Base-by-base conservation (phyloP, 1,140 invertebrate genomes). In the Grapholita molesta region DNA sequence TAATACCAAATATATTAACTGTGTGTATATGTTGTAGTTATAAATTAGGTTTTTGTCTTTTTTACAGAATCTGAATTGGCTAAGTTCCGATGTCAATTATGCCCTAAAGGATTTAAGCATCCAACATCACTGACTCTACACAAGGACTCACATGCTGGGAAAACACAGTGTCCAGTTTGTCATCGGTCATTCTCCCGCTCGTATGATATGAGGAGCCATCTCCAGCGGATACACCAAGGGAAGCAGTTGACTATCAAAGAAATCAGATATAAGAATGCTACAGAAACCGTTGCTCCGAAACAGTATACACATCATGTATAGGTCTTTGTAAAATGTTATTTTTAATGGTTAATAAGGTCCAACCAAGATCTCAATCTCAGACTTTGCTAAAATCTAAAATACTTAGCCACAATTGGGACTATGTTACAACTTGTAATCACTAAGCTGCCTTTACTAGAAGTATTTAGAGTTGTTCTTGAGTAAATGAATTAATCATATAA, bases 31-130 rank as follows among this genome's bases (percentile, higher is more conserved):
- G n/a, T n/a, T n/a, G n/a, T n/a, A n/a, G n/a, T n/a, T n/a, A n/a
- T n/a, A n/a, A n/a, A n/a, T n/a, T n/a, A n/a, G n/a, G 71, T 18
- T 68, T 64, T 73, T 73, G 53, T 30, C n/a, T 77, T 75, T 75
- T 68, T 91, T 89, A 65, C 89, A 92, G 91, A 92, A 82, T 88
- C 87, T 70, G 90, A 91, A 66, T 84, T 93, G 78, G 93, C 93
- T 24, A 93, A 93, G 80, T 94, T 94, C 88, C 91, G 93, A 69
- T 95, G 94, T 90, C 93, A 93, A 76, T 88, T 94, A 77, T 96
- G 95, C 89, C 95, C 94, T 77, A 96, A 96, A 92, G 94, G 94
- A 57, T 96, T 96, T 84, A 96, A 95, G 73, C 95, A 96, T 76
- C 95, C 95, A 66, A 95, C 95, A 76, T 96, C 95, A 42, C 90